These are phyloP conservation scores for Sandelia bainsii DNA, from an alignment of 2,797 vertebrate genomes.

Conservation along the genomic window DNA sequence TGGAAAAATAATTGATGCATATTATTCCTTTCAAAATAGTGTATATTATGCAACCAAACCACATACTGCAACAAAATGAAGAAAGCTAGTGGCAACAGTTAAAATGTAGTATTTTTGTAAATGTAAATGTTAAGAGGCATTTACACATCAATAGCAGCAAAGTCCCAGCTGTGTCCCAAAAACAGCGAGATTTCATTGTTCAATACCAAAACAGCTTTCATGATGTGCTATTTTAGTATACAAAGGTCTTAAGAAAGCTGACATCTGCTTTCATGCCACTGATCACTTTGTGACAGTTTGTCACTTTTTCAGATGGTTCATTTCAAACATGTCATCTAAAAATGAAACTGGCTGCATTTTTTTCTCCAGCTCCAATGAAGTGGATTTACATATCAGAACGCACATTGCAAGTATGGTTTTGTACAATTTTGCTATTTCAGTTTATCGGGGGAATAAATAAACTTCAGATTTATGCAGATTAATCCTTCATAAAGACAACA, in stretches of 20 bases:
- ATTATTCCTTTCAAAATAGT: neutral
- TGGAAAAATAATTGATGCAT: neutral
- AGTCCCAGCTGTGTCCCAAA: conserved; percentile 7
- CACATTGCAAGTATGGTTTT: neutral
- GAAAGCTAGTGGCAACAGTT: neutral
- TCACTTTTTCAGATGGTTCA: conserved; percentile 32
- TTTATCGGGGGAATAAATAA: neutral
- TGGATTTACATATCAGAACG: conserved; percentile 34
- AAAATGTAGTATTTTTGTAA: neutral
- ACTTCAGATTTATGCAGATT: conserved; percentile 1
- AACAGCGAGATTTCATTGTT: conserved; percentile 5
- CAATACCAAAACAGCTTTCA: conserved; percentile 2
- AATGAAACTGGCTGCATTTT: conserved; percentile 34
- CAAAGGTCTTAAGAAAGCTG: conserved; percentile 24
- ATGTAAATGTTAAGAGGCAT: neutral
- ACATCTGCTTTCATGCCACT: conserved; percentile 27
- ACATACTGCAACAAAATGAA: neutral
- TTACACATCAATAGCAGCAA: conserved; percentile 2
- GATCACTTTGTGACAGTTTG: conserved; percentile 26
- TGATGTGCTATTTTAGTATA: conserved; percentile 51
- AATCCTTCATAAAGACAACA: neutral
- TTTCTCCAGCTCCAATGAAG: conserved; percentile 4
- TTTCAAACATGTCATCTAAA: conserved; percentile 42
- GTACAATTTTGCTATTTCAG: neutral
- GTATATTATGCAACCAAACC: neutral